These are phyloP conservation scores for Clavelina lepadiformis DNA, from an alignment of 23 tunicate genomes.

Conservation along the genomic window DNA sequence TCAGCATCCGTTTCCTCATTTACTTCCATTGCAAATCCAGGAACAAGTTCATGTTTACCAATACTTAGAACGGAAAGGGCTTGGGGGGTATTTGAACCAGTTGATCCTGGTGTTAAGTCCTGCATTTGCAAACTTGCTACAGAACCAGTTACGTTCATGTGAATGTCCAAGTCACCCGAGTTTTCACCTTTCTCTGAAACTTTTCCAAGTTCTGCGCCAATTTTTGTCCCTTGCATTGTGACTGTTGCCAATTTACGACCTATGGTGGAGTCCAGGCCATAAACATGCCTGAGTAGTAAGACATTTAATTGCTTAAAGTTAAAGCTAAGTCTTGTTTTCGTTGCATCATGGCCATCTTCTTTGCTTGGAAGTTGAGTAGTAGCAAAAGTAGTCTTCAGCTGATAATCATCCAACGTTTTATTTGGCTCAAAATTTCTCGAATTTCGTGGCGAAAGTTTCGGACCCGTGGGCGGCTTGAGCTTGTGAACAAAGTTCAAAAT, in stretches of 20 bases:
- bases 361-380: too few relatives aligned
- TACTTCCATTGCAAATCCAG: not conserved
- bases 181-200: not conserved
- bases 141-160: conserved; percentile 51
- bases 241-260: conserved; percentile 81
- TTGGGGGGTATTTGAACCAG: not conserved
- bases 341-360: not conserved
- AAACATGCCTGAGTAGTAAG: conserved; percentile 66
- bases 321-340: conserved; percentile 2
- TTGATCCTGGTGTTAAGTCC: conserved; percentile 36
- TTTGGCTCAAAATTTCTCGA: not conserved
- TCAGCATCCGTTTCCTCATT: not conserved
- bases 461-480: conserved; percentile 19
- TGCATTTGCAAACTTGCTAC: conserved; percentile 66
- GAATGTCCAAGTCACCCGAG: not conserved
- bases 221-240: conserved; percentile 68
- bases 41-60: conserved; percentile 23
- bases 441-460: not conserved
- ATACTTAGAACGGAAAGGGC: conserved; percentile 41
- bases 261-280: conserved; percentile 6
- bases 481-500: conserved; percentile 64
- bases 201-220: conserved; percentile 15
- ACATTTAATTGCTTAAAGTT: conserved; percentile 70
- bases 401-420: too few relatives aligned
- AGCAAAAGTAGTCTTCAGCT: too few relatives aligned